phyloP scores from a whole-genome alignment of 2,888 invertebrate species.

The Nudaria mundana region DNA sequence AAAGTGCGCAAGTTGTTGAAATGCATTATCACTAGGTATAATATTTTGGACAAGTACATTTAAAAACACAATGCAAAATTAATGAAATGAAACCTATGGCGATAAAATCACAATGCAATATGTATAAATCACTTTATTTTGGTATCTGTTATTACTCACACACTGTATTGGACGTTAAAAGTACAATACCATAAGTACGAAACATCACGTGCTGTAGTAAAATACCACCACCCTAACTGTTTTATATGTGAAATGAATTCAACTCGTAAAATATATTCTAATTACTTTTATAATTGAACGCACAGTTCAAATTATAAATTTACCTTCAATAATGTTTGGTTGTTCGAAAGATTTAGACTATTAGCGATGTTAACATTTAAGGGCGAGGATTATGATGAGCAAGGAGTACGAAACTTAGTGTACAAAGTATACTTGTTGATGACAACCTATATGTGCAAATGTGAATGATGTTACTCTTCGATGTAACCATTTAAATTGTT shows the following conservation, averaged over 20 bases:
- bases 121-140: too few species aligned
- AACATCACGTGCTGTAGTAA: too few species aligned
- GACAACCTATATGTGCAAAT: constrained; percentile 24
- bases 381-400: constrained; percentile 15
- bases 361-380: constrained; percentile 32
- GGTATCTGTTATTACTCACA: too few species aligned
- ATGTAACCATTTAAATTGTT: constrained; percentile 44
- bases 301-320: constrained; percentile 30
- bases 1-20: constrained; percentile 10
- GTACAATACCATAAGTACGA: too few species aligned
- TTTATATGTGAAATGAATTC: too few species aligned
- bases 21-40: constrained; percentile 7
- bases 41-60: constrained; percentile 10
- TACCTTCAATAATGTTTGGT: constrained; percentile 10
- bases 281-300: too few species aligned
- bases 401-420: constrained; percentile 23
- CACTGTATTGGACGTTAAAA: too few species aligned
- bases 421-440: constrained; percentile 20
- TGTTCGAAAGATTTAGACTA: constrained; percentile 12
- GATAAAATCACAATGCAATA: too few species aligned
- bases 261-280: too few species aligned
- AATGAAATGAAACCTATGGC: too few species aligned
- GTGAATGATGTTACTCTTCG: constrained; percentile 42
- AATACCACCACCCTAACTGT: too few species aligned
- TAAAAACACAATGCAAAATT: too few species aligned